phyloP scores from a whole-genome alignment of 2,113 vertebrate species.

The Shinisaurus crocodilurus region DNA sequence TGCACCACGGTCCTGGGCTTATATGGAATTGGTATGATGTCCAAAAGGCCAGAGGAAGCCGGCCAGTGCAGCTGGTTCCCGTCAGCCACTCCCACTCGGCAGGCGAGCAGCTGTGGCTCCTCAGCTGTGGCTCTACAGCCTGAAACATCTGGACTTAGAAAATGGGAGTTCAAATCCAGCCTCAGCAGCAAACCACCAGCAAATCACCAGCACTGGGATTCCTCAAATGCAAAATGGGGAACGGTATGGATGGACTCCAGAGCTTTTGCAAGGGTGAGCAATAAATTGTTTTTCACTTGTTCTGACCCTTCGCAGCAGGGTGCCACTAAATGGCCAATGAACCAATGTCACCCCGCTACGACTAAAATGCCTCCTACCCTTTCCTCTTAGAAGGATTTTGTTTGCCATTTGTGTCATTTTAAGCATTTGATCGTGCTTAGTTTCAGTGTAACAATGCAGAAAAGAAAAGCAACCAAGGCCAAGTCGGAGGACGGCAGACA shows the following conservation, averaged over 20 bases:
- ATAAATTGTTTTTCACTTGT: not conserved
- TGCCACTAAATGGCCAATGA: not conserved
- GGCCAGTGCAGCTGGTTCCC: not conserved
- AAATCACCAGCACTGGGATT: too few species aligned
- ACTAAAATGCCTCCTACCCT: not conserved
- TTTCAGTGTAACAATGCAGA: not conserved
- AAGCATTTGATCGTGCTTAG: not conserved
- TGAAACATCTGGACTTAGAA: not conserved
- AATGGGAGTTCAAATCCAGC: not conserved
- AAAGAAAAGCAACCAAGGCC: not conserved
- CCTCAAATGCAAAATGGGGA: not conserved
- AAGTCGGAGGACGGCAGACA: not conserved
- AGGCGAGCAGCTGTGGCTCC: too few species aligned
- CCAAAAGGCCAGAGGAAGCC: not conserved
- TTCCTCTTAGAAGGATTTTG: not conserved
- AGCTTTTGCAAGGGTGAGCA: not conserved
- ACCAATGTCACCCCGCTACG: not conserved
- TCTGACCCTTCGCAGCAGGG: not conserved
- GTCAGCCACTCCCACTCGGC: not conserved
- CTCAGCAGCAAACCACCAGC: too few species aligned
- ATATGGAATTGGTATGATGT: not conserved
- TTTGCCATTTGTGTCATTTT: not conserved
- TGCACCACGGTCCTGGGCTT: too few species aligned
- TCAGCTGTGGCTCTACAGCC: too few species aligned
- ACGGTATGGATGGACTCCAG: not conserved